These are phyloP conservation scores for Rhorus exstirpatorius DNA, from an alignment of 2,888 invertebrate species.

Conservation along the genomic window DNA sequence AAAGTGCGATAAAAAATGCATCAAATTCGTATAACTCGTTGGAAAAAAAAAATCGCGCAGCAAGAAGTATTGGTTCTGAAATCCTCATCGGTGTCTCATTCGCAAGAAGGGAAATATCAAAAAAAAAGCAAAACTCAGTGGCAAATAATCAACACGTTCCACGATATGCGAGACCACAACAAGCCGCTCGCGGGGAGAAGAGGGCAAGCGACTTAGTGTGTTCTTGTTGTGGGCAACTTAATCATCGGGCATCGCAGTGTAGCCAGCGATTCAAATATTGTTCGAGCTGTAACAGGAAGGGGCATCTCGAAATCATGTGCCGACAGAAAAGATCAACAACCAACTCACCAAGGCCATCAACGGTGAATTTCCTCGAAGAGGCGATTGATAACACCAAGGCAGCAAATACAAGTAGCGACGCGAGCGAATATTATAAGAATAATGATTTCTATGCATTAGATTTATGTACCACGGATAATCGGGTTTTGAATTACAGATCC, in stretches of 20 bases:
- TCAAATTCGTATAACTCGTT: background rate
- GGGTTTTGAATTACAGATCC: no score
- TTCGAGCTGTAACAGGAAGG: no score
- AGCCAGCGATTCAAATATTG: no score
- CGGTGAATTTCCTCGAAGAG: no score
- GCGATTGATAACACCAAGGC: no score
- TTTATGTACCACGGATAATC: no score
- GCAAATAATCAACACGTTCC: background rate
- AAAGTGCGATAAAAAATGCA: constrained; percentile 35
- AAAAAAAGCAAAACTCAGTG: background rate
- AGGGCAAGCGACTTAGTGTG: background rate
- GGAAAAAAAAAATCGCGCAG: background rate
- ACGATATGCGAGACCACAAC: no score
- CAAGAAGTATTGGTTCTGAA: constrained; percentile 56
- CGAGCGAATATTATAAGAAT: no score
- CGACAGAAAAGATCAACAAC: background rate
- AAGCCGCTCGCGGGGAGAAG: background rate
- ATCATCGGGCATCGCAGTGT: background rate
- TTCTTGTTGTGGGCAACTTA: background rate
- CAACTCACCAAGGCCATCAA: no score
- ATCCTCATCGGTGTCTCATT: background rate
- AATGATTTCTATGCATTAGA: no score
- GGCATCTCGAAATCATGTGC: background rate
- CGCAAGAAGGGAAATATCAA: background rate
- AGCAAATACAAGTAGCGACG: no score